Evolutionary conservation across 2,888 invertebrate genomes (phyloP).

Genomic region (Neuroscelio doddi): DNA sequence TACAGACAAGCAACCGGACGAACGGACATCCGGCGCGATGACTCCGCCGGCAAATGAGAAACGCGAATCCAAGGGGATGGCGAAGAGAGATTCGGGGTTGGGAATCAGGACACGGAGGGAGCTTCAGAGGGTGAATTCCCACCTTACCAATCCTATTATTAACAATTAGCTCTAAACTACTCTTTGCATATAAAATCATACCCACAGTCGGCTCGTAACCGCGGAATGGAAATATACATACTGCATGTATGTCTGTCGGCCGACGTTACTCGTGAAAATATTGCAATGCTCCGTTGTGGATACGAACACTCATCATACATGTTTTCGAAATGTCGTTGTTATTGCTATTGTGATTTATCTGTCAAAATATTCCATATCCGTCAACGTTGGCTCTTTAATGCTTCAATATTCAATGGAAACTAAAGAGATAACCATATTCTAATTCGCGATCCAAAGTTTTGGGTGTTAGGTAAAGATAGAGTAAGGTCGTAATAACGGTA

Average conservation of each 20-base stretch:
- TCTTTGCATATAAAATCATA: slow-evolving; percentile 71
- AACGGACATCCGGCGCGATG: slow-evolving; percentile 60
- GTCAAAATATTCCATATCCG: no score
- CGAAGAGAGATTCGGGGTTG: slow-evolving; percentile 11
- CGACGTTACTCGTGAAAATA: slow-evolving; percentile 59
- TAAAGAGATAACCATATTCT: no score
- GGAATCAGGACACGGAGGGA: slow-evolving; percentile 30
- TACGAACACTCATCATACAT: slow-evolving; percentile 21
- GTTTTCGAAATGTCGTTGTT: slow-evolving; percentile 31
- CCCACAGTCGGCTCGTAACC: slow-evolving; percentile 66
- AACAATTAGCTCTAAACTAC: slow-evolving; percentile 72
- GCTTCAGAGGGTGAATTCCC: slow-evolving; percentile 67
- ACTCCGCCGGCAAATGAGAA: slow-evolving; percentile 66
- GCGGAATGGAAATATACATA: slow-evolving; percentile 72
- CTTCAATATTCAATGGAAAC: no score
- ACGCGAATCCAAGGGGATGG: slow-evolving; percentile 47
- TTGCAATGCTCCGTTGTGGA: slow-evolving; percentile 43
- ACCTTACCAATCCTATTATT: slow-evolving; percentile 73
- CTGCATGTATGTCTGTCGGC: slow-evolving; percentile 67
- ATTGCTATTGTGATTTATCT: no score
- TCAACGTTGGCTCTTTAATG: no score
- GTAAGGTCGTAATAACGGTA: no score
- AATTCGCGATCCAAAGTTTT: no score
- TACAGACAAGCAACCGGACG: slow-evolving; percentile 44
- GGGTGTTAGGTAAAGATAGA: no score